phyloP scores from a whole-genome alignment of 1,140 invertebrate genomes.

The Lordiphosa clarofinis region DNA sequence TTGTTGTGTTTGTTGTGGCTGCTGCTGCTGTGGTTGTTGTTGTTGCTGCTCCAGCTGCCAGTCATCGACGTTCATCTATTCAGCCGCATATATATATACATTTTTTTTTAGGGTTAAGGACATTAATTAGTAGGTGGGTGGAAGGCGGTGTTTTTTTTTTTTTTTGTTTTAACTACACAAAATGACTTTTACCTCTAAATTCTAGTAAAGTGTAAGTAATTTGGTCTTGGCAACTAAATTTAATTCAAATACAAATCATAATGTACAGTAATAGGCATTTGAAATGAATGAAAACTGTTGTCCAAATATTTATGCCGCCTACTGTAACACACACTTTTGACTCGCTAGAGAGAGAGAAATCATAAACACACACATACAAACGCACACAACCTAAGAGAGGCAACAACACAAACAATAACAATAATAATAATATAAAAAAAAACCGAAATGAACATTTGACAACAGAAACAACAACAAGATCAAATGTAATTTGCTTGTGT shows the following conservation, averaged over 20 bases:
- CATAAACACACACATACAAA: neutral
- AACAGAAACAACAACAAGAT: neutral
- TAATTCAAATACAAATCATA: too few species aligned
- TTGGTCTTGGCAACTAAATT: too few species aligned
- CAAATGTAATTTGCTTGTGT: neutral
- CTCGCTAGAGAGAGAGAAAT: neutral
- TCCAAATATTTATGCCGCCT: too few species aligned
- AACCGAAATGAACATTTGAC: too few species aligned
- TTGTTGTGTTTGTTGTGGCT: conserved; percentile 10
- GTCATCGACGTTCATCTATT: conserved; percentile 64
- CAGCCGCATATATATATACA: conserved; percentile 1
- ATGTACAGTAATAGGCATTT: too few species aligned
- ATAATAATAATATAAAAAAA: too few species aligned
- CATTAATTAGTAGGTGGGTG: conserved; percentile 1
- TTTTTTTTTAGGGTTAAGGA: conserved; percentile 2
- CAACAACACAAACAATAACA: too few species aligned
- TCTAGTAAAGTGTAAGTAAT: too few species aligned
- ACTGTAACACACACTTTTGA: too few species aligned
- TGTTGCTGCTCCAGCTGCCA: conserved; percentile 30
- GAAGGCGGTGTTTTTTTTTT: neutral
- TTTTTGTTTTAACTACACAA: too few species aligned
- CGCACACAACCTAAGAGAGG: neutral
- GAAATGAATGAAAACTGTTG: too few species aligned
- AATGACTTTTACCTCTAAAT: too few species aligned
- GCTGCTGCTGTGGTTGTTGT: conserved; percentile 15